Base-by-base conservation (phyloP, 2,888 invertebrate genomes). In the Globia sparganii region DNA sequence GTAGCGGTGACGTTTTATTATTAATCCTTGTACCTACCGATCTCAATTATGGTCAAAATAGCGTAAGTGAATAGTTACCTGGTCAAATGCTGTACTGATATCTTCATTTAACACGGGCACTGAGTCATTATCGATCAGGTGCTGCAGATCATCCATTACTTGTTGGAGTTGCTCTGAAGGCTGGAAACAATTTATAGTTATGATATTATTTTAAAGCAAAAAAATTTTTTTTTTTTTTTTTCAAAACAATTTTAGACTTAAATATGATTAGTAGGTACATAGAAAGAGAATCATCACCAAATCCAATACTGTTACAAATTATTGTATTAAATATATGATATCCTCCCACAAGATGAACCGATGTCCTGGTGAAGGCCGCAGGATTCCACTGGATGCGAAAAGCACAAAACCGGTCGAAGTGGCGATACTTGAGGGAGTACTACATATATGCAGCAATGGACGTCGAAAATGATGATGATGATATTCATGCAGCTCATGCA, bases 91-190 rank as follows among this genome's bases (percentile, higher is more conserved):
- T 0, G 81, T 71, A 3, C 80, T 85, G 2, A 96, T 93, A 40
- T 91, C 90, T 0, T 91, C 89, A 3, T 94, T 89, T n/a, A 90
- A 70, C 2, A 95, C 83, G 0, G 91, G 87, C 0, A 78, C 83
- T 0, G 91, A 75, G 1, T 90, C 87, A 61, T 93, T 91, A 40
- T 92, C 90, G 34, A 96, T 80, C 3, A 96, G 83, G 0, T 82
- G 72, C 49, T 93, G 93, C 80, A 96, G 84, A 31, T 94, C 91
- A 0, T 90, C 83, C 67, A 96, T 84, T 15, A 96, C 95, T 77
- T 94, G 92, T 56, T 93, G 88, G 11, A 96, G 84, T 77, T 95
- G 93, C 40, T 95, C 92, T 46, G 93, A 91, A 1, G 94, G 93
- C 96, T 95, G 90, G 31, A 92, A 80, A n/a, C 0, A 43, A 28